Conservation (phyloP, 2,113 vertebrate species). For the Oncorhynchus gorbuscha region DNA sequence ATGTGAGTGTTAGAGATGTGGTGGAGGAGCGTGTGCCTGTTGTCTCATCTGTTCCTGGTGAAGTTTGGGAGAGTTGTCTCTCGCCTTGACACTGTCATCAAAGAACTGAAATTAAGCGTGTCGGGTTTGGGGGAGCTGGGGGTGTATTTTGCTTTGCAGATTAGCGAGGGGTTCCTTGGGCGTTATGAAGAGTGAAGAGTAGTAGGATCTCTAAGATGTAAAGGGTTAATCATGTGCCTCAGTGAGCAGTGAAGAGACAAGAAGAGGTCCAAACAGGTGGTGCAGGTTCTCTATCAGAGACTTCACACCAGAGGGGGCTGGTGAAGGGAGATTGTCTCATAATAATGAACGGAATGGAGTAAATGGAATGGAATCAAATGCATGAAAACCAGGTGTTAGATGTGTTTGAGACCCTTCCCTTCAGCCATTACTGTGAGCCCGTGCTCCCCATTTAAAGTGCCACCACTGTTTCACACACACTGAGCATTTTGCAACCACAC, state of each 20-base stretch:
- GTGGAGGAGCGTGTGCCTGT: conserved; percentile 18
- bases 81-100: conserved; percentile 58
- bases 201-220: conserved; percentile 62
- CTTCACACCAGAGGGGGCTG: conserved; percentile 9
- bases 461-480: conserved; percentile 11
- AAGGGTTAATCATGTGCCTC: conserved; percentile 65
- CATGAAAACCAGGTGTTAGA: not conserved
- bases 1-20: conserved; percentile 38
- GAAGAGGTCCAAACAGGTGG: conserved; percentile 61
- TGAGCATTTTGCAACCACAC: conserved; percentile 41
- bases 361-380: too few relatives aligned
- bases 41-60: conserved; percentile 23
- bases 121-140: conserved; percentile 29
- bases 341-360: too few relatives aligned
- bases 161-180: conserved; percentile 41
- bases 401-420: too few relatives aligned
- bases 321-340: too few relatives aligned
- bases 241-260: conserved; percentile 51
- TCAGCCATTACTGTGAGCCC: too few relatives aligned
- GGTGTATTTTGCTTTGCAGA: not conserved
- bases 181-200: conserved; percentile 65
- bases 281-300: conserved; percentile 51
- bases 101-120: conserved; percentile 57
- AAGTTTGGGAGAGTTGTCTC: conserved; percentile 42
- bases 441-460: not conserved